Conservation (phyloP, 2,113 vertebrate species). For the Lagopus leucura region DNA sequence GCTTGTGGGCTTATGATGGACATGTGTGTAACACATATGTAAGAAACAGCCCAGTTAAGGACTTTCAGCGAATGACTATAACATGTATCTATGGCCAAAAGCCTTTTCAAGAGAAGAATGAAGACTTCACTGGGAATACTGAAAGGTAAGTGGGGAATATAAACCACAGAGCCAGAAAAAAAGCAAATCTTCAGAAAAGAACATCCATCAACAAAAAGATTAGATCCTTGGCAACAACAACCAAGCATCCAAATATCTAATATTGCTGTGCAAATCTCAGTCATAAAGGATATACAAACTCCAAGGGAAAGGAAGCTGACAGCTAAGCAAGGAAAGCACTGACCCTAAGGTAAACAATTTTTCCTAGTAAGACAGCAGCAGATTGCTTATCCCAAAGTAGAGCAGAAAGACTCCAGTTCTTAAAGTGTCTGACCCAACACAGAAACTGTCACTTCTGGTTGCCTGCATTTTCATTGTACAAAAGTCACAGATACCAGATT, state of each 20-base stretch:
- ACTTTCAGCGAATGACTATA: background rate
- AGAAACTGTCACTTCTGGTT: background rate
- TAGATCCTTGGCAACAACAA: background rate
- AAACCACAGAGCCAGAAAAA: background rate
- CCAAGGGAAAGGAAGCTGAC: background rate
- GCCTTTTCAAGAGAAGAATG: background rate
- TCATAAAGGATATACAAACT: background rate
- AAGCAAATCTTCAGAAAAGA: background rate
- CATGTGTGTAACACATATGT: fast-evolving
- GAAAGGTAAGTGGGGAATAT: background rate
- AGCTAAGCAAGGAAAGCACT: background rate
- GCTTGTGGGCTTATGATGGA: background rate
- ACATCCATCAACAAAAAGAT: background rate
- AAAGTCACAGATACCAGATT: background rate
- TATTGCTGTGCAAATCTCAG: background rate
- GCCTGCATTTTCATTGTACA: background rate
- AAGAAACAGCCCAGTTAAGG: background rate
- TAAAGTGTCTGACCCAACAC: background rate
- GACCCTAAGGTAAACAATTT: background rate
- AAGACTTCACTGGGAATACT: background rate
- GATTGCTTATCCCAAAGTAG: background rate
- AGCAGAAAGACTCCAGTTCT: background rate
- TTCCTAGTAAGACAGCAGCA: background rate
- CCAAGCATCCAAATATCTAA: background rate
- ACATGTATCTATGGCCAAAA: background rate